A percentile compares a stretch with the other conserved stretches of the same genome.
Evolutionary conservation across 1,140 invertebrate species (phyloP).

Genomic region (Scylla paramamosain): DNA sequence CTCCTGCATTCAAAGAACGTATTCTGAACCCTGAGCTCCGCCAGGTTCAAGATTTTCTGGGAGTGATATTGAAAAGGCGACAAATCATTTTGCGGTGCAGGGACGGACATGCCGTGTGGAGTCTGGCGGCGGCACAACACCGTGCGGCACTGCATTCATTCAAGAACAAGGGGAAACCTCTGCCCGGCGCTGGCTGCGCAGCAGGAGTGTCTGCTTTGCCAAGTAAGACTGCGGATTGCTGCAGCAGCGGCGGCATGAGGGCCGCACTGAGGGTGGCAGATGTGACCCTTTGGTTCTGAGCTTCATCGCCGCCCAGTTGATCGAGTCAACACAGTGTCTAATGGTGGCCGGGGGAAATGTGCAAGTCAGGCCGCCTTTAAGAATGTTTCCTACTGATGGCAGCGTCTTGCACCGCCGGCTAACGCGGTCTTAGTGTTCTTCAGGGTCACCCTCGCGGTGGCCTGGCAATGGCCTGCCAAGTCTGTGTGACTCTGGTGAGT

Average conservation of each 20-base stretch:
- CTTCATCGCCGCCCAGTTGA: conserved; percentile 33
- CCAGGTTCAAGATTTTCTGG: background rate
- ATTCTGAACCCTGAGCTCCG: background rate
- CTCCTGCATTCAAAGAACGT: background rate
- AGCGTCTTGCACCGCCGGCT: background rate
- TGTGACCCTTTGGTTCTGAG: background rate
- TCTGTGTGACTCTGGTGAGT: background rate
- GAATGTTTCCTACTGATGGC: conserved; percentile 51
- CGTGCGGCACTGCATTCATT: conserved; percentile 15
- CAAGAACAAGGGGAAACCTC: conserved; percentile 27
- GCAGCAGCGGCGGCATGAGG: background rate
- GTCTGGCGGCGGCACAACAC: background rate
- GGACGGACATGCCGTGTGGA: background rate
- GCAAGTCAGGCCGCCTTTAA: conserved; percentile 55
- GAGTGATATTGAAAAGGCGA: background rate
- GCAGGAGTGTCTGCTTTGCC: background rate
- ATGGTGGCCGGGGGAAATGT: conserved; percentile 46
- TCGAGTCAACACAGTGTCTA: conserved; percentile 53
- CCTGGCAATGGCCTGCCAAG: background rate
- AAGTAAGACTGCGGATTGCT: background rate
- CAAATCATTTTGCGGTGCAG: background rate
- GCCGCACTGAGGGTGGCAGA: background rate
- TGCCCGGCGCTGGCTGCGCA: background rate
- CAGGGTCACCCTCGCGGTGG: background rate
- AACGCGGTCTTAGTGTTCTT: background rate